Evolutionary conservation across 64 coral and sea anemone genomes (phyloP), one percentile per base, ranked within the genome.

Genomic region (Pocillopora damicornis): DNA sequence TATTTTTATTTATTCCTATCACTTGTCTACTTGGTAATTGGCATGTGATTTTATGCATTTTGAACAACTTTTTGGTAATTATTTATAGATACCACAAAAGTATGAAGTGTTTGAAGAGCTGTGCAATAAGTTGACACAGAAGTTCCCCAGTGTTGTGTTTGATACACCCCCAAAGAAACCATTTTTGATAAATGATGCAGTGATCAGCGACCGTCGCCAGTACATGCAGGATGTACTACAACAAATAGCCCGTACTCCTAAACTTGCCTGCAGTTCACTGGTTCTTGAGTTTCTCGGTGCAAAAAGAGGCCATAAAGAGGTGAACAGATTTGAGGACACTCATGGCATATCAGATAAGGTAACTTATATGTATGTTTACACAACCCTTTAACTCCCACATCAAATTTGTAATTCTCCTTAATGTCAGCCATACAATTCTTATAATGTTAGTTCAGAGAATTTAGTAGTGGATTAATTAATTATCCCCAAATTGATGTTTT

Each of bases 71-170:
- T 71, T 79, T 23, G n/a, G 5, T 63, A 37, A 85, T 22, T 58
- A 13, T 36, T 85, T 73, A 30, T 26, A 96, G 94, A 89, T 92
- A 63, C 94, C 87, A 83, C 94, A 96, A 10, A 96, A 90, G 73
- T 96, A 89, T 85, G 83, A 91, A 76, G 60, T 60, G 34, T 96
- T 96, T 93, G 94, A 96, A 76, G 94, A 96, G 14, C 61, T 96
- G 18, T 96, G 89, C 72, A 72, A 81, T n/a, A 96, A 93, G 72
- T 73, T 96, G 9, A 61, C 76, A 11, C 77, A 90, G 82, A 96
- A 90, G 76, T 96, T 93, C 42, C 90, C 94, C 12, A 96, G 90
- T 90, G 94, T 96, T 8, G 35, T 92, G 17, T 92, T 96, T 63
- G 63, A 87, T 62, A 30, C 94, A 57, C 75, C 92, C 1, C 94